Evolutionary conservation across 2,888 invertebrate species (phyloP).

Genomic region (Sphecodes monilicornis): DNA sequence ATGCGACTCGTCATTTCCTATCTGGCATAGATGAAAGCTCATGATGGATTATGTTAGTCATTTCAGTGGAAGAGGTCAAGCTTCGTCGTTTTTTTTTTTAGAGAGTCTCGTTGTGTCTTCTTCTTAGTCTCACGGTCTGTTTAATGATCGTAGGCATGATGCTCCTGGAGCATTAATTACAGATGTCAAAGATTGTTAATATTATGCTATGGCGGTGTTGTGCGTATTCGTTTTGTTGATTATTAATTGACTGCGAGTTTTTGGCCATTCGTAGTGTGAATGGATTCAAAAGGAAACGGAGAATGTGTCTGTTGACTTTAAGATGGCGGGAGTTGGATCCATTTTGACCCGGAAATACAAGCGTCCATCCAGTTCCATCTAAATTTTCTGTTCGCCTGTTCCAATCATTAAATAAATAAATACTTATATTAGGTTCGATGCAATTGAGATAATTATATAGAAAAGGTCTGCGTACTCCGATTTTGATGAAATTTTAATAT

Average conservation of each 20-base stretch:
- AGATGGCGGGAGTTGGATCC: neutral
- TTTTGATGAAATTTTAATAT: too few species aligned
- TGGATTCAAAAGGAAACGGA: neutral
- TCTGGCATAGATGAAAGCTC: neutral
- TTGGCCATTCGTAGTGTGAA: too few species aligned
- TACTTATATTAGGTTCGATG: neutral
- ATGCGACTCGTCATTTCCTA: conserved; percentile 5
- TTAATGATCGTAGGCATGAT: neutral
- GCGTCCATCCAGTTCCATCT: neutral
- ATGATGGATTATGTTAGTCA: conserved; percentile 1
- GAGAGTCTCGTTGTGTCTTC: neutral
- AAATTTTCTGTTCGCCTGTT: neutral
- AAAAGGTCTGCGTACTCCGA: too few species aligned
- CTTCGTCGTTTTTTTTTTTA: neutral
- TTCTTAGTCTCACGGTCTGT: neutral
- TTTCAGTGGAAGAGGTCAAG: conserved; percentile 2
- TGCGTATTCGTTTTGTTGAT: too few species aligned
- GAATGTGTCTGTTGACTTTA: neutral
- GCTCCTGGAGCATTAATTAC: neutral
- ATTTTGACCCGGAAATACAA: neutral
- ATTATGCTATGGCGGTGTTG: too few species aligned
- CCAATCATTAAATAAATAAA: neutral
- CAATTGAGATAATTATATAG: too few species aligned
- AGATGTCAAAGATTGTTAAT: neutral
- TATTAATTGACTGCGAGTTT: neutral